Evolutionary conservation across 2,888 invertebrate species (phyloP).

Genomic region (Rhagium mordax): DNA sequence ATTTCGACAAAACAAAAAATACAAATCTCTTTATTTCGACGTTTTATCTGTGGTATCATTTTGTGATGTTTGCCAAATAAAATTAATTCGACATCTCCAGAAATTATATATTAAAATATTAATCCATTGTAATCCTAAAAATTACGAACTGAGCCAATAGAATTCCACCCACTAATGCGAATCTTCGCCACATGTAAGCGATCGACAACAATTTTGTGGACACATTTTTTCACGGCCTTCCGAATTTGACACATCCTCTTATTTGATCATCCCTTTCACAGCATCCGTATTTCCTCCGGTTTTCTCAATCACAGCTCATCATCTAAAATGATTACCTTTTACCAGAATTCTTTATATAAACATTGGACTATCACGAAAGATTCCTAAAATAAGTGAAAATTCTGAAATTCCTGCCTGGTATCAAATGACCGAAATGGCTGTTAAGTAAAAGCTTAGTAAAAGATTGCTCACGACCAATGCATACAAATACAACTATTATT

Average conservation of each 20-base stretch:
- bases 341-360: background rate
- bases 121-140: no score
- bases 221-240: slow-evolving; percentile 38
- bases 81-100: no score
- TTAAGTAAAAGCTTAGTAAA: no score
- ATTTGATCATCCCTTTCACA: background rate
- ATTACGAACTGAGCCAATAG: background rate
- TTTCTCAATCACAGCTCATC: background rate
- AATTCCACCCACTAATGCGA: background rate
- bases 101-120: no score
- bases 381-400: background rate
- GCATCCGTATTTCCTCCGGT: background rate
- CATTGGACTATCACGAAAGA: background rate
- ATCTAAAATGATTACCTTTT: background rate
- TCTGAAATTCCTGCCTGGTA: background rate
- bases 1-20: no score
- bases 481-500: no score
- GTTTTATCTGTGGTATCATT: no score
- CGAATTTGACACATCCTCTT: background rate
- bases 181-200: background rate
- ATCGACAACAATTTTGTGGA: slow-evolving; percentile 31
- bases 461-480: no score
- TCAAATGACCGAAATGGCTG: no score
- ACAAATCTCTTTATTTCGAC: no score
- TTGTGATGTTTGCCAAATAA: no score